Conservation (phyloP, 37 sponge, comb jelly and placozoan species). For the Hormiphora californensis region DNA sequence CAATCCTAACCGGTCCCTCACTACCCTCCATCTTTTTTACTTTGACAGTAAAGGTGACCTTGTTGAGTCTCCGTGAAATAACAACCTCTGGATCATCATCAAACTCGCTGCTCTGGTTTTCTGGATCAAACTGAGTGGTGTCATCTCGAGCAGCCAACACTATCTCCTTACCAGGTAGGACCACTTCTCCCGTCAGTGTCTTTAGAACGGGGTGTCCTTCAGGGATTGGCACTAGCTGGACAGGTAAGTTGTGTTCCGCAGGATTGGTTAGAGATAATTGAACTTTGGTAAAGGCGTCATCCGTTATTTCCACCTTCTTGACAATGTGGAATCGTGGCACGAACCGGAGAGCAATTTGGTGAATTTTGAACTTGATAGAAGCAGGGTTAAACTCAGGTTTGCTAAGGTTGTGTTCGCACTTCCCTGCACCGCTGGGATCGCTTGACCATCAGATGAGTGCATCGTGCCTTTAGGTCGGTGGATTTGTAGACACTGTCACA, state of each 20-base stretch:
- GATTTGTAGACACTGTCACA: background rate
- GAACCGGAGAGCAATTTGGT: constrained; percentile 46
- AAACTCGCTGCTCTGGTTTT: background rate
- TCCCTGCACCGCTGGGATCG: constrained; percentile 43
- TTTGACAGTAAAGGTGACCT: background rate
- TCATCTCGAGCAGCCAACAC: constrained; percentile 48
- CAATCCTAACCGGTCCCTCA: constrained; percentile 10
- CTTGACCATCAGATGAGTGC: constrained; percentile 49
- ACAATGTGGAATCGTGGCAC: constrained; percentile 37
- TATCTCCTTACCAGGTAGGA: constrained; percentile 12
- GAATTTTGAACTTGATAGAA: constrained; percentile 55
- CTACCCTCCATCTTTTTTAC: background rate
- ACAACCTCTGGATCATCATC: constrained; percentile 54
- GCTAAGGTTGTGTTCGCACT: constrained; percentile 53
- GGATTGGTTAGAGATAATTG: constrained; percentile 43
- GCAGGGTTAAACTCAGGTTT: constrained; percentile 55
- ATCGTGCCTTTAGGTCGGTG: constrained; percentile 7
- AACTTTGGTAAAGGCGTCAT: background rate
- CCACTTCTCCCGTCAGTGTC: background rate
- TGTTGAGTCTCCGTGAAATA: background rate
- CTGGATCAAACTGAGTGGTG: constrained; percentile 37
- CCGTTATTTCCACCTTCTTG: background rate
- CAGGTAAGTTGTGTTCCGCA: constrained; percentile 33
- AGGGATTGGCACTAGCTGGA: constrained; percentile 4
- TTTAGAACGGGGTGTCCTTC: background rate